A percentile compares a stretch with the other conserved stretches of the same genome.
Evolutionary conservation across 2,113 vertebrate species (phyloP).

Genomic region (Thamnaconus septentrionalis): DNA sequence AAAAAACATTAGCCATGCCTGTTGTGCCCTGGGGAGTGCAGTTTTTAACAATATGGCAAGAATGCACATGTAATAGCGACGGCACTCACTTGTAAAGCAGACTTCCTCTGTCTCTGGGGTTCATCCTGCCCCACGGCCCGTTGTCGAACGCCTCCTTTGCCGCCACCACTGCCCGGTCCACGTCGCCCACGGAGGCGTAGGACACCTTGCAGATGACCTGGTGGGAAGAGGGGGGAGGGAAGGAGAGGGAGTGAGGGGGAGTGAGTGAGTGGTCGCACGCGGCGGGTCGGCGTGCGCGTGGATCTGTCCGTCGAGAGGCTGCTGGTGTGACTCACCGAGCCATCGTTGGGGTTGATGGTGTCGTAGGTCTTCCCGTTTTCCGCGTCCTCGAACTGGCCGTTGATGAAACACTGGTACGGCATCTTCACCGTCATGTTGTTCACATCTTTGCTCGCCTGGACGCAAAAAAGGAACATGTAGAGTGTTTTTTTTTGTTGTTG

Average conservation of each 20-base stretch:
- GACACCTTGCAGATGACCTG: slow-evolving; percentile 82
- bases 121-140: slow-evolving; percentile 83
- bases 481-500: no score
- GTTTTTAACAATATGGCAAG: no score
- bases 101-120: slow-evolving; percentile 79
- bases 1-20: no score
- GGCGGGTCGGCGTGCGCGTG: background rate
- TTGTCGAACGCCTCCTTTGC: slow-evolving; percentile 78
- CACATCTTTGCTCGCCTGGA: slow-evolving; percentile 71
- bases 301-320: no score
- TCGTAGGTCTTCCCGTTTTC: slow-evolving; percentile 75
- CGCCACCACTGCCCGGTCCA: slow-evolving; percentile 78
- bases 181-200: slow-evolving; percentile 77
- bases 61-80: background rate
- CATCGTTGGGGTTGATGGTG: slow-evolving; percentile 78
- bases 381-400: slow-evolving; percentile 78
- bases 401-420: slow-evolving; percentile 80
- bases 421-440: slow-evolving; percentile 81
- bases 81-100: slow-evolving; percentile 75
- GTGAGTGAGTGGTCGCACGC: background rate
- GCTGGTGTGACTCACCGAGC: slow-evolving; percentile 56
- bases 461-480: background rate
- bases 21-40: no score
- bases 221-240: background rate
- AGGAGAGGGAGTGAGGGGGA: no score